Evolutionary conservation across 2,888 invertebrate species (phyloP).

Genomic region (Scaptomyza reducta): DNA sequence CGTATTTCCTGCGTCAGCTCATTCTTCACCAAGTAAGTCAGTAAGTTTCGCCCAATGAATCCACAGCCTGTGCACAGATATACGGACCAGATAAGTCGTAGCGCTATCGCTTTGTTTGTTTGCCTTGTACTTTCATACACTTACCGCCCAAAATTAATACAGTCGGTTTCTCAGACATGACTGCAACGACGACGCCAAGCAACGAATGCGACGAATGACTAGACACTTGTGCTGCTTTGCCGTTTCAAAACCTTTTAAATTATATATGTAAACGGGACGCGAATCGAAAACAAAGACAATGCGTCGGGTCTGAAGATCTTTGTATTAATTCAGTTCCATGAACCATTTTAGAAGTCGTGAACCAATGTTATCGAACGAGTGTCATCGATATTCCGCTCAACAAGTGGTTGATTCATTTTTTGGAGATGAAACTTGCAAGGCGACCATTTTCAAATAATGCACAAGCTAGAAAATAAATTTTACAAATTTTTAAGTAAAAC

Average conservation of each 20-base stretch:
- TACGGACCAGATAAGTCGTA: slow-evolving; percentile 38
- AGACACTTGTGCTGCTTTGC: slow-evolving; percentile 39
- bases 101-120: slow-evolving; percentile 9
- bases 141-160: slow-evolving; percentile 84
- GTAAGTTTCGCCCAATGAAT: slow-evolving; percentile 95
- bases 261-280: slow-evolving; percentile 42
- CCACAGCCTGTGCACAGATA: slow-evolving; percentile 91
- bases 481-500: too few species aligned
- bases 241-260: slow-evolving; percentile 36
- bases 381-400: slow-evolving; percentile 2
- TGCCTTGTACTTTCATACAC: slow-evolving; percentile 31
- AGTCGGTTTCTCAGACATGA: slow-evolving; percentile 82
- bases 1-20: slow-evolving; percentile 90
- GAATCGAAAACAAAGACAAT: slow-evolving; percentile 27
- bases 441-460: neutral
- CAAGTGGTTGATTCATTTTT: slow-evolving; percentile 17
- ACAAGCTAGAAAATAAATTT: neutral
- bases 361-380: slow-evolving; percentile 12
- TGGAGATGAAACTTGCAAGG: neutral
- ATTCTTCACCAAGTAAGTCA: slow-evolving; percentile 91
- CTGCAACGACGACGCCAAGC: slow-evolving; percentile 33
- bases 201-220: slow-evolving; percentile 38
- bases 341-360: neutral
- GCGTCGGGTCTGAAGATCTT: slow-evolving; percentile 27
- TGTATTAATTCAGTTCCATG: slow-evolving; percentile 2